These are phyloP conservation scores for Scylla paramamosain DNA, from an alignment of 1,140 invertebrate species.

Conservation along the genomic window DNA sequence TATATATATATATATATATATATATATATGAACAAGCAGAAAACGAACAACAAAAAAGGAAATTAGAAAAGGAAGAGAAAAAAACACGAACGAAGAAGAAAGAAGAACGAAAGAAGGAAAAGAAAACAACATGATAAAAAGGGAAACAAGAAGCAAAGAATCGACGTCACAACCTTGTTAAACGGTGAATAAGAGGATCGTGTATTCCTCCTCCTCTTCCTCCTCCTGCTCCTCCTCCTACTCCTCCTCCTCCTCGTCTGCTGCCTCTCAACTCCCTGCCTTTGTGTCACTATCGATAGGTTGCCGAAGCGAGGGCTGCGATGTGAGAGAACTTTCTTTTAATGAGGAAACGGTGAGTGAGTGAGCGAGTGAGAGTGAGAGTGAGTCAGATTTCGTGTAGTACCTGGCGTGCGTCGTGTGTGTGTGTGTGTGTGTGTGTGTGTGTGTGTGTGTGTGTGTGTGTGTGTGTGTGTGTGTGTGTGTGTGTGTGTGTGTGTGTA, in stretches of 20 bases:
- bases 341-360: background rate
- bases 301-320: background rate
- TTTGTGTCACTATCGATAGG: background rate
- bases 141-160: background rate
- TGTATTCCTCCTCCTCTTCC: background rate
- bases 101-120: background rate
- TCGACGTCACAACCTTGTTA: slow-evolving; percentile 17
- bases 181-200: slow-evolving; percentile 3
- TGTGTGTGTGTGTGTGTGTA: background rate
- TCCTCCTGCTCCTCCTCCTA: slow-evolving; percentile 1
- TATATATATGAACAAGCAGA: too few relatives aligned
- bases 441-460: background rate
- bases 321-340: background rate
- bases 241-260: background rate
- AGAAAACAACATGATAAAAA: background rate
- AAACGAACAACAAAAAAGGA: too few relatives aligned
- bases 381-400: background rate
- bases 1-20: too few relatives aligned
- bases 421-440: background rate
- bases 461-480: slow-evolving; percentile 15
- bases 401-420: background rate
- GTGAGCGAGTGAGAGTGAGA: background rate
- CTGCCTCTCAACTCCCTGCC: background rate
- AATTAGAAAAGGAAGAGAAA: too few relatives aligned
- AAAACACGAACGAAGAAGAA: too few relatives aligned